Conservation (phyloP, 2,888 invertebrate species). For the Acanthosoma haemorrhoidale region DNA sequence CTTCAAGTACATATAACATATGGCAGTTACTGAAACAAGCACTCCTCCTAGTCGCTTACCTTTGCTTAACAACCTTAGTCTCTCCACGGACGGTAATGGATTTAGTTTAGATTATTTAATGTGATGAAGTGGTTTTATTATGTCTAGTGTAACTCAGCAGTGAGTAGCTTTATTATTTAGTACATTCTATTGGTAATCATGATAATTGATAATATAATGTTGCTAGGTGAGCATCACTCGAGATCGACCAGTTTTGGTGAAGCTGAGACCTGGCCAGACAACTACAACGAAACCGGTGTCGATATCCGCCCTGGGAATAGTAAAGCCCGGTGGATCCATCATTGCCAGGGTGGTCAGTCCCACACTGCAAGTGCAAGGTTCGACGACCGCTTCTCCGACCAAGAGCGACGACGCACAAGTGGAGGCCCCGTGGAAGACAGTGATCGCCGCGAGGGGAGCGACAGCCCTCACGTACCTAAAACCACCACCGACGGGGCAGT, state of each 20-base stretch:
- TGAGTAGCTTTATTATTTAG: too few species aligned
- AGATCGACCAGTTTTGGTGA: background rate
- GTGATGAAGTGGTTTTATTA: too few species aligned
- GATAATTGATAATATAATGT: too few species aligned
- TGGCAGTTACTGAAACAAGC: too few species aligned
- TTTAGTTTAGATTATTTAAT: too few species aligned
- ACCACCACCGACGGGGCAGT: background rate
- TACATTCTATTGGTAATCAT: too few species aligned
- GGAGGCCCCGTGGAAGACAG: background rate
- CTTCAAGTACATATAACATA: too few species aligned
- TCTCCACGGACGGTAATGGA: too few species aligned
- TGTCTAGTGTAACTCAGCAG: too few species aligned
- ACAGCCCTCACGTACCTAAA: slow-evolving; percentile 21
- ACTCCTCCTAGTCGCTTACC: too few species aligned
- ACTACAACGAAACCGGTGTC: background rate
- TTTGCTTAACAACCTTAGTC: too few species aligned
- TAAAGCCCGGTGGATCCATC: background rate
- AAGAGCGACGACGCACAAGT: background rate
- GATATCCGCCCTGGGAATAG: background rate
- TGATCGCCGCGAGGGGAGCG: background rate
- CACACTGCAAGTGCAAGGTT: background rate
- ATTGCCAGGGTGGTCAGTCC: background rate
- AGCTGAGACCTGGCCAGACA: background rate
- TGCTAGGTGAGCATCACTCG: slow-evolving; percentile 1
- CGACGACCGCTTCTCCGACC: background rate